These are phyloP conservation scores for Gambelia wislizenii DNA, from an alignment of 2,797 vertebrate species.

Conservation along the genomic window DNA sequence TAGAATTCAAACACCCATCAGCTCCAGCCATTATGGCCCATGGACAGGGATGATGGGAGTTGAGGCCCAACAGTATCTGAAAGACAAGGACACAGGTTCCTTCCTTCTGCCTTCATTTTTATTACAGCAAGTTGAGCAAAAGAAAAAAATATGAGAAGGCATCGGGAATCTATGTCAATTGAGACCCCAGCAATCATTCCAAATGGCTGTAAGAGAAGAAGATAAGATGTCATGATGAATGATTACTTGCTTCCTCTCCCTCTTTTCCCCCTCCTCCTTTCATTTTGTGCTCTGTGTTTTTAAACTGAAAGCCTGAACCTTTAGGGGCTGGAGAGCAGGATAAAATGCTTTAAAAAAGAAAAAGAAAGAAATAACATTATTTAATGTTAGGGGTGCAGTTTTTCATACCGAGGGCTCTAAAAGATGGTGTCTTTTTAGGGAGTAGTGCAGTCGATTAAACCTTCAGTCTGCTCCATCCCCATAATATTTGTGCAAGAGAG, in stretches of 20 bases:
- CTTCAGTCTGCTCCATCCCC: neutral
- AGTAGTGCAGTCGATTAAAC: neutral
- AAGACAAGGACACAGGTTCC: no score
- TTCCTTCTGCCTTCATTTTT: no score
- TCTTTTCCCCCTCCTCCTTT: neutral
- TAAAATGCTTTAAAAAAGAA: neutral
- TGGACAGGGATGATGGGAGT: no score
- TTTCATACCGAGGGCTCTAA: neutral
- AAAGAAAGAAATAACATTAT: no score
- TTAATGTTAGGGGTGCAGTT: neutral
- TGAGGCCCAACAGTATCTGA: no score
- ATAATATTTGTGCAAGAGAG: neutral
- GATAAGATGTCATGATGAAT: neutral
- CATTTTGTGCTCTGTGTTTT: neutral
- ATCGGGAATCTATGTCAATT: no score
- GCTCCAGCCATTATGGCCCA: no score
- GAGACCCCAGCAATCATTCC: no score
- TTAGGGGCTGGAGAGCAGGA: neutral
- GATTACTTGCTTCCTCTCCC: neutral
- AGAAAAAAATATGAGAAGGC: no score
- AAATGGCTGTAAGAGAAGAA: no score
- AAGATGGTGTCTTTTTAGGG: neutral
- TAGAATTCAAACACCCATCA: no score
- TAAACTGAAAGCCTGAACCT: neutral
- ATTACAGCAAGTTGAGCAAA: no score